Conservation (phyloP, 2,888 invertebrate genomes). For the Troides helena region DNA sequence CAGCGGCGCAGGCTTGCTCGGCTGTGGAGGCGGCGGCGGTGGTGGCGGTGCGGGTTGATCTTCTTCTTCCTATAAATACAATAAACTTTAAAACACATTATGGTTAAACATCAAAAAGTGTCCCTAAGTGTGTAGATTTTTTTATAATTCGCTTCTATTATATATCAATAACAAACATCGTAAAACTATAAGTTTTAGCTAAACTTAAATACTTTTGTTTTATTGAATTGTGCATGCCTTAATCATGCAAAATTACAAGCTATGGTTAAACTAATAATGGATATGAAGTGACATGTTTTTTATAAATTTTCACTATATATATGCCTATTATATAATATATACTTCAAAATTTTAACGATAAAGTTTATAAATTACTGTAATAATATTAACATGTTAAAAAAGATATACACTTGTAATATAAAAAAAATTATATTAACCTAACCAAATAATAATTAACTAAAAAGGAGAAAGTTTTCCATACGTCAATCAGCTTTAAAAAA, state of each 20-base stretch:
- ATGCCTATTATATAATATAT: neutral
- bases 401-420: neutral
- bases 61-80: slow-evolving; percentile 39
- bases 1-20: slow-evolving; percentile 52
- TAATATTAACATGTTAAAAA: neutral
- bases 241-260: slow-evolving; percentile 27
- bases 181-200: neutral
- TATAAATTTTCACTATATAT: neutral
- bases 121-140: neutral
- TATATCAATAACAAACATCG: neutral
- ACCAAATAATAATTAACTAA: neutral
- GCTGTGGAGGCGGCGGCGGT: slow-evolving; percentile 36
- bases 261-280: slow-evolving; percentile 21
- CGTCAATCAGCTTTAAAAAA: slow-evolving; percentile 5
- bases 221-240: slow-evolving; percentile 16
- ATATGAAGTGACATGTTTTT: slow-evolving; percentile 9
- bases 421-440: neutral
- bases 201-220: neutral
- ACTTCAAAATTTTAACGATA: neutral
- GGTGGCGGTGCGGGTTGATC: slow-evolving; percentile 41
- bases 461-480: slow-evolving; percentile 5
- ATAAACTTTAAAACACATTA: neutral
- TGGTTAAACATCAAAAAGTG: too few species aligned
- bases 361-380: neutral
- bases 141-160: neutral